phyloP scores from a whole-genome alignment of 2,888 invertebrate species.

The Sarcophaga carnaria region DNA sequence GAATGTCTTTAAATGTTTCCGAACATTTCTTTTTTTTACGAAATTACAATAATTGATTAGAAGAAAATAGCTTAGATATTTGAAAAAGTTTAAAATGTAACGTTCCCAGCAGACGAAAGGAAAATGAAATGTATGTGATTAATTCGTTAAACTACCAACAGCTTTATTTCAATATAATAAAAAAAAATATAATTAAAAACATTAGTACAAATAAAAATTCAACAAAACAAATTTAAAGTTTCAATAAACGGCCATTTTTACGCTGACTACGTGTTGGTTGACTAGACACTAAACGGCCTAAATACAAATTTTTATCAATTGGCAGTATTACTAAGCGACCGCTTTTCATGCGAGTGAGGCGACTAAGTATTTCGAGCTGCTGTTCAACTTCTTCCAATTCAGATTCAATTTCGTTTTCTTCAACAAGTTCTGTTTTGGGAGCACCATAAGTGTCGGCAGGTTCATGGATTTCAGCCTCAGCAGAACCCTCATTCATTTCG shows the following conservation, averaged over 20 bases:
- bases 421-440: slow-evolving; percentile 69
- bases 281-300: slow-evolving; percentile 53
- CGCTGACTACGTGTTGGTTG: slow-evolving; percentile 26
- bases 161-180: neutral
- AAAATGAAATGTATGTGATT: slow-evolving; percentile 17
- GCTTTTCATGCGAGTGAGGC: slow-evolving; percentile 68
- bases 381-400: slow-evolving; percentile 65
- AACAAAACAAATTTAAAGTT: slow-evolving; percentile 52
- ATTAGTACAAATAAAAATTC: slow-evolving; percentile 15
- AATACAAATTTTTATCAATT: slow-evolving; percentile 40
- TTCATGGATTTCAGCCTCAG: slow-evolving; percentile 31
- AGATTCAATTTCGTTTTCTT: slow-evolving; percentile 72
- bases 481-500: neutral
- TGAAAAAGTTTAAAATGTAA: too few species aligned
- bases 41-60: too few species aligned
- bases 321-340: slow-evolving; percentile 78
- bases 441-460: slow-evolving; percentile 76
- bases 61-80: too few species aligned
- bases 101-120: neutral
- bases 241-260: slow-evolving; percentile 44
- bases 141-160: neutral
- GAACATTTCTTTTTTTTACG: too few species aligned
- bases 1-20: too few species aligned
- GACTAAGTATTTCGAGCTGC: slow-evolving; percentile 76
- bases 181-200: neutral